A percentile compares a stretch with the other conserved stretches of the same genome.
These are phyloP conservation scores for Lepeophtheirus nordmannii DNA, from an alignment of 2,888 invertebrate species.

Conservation along the genomic window DNA sequence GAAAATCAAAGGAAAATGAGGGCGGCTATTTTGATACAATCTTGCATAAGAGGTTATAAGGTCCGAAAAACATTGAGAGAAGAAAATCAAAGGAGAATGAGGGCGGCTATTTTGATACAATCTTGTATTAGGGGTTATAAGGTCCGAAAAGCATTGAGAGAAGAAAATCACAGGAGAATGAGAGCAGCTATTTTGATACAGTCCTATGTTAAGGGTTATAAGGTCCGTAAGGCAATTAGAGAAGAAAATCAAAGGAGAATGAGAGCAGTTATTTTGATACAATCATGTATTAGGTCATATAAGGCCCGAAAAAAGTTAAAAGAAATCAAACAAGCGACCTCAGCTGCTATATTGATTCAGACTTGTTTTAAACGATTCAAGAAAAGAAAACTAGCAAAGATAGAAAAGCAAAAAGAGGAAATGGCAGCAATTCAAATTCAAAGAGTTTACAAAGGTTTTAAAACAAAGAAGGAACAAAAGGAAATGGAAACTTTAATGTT, in stretches of 20 bases:
- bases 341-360: conserved; percentile 15
- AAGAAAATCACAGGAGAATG: not conserved
- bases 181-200: conserved; percentile 15
- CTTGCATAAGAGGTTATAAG: conserved; percentile 8
- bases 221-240: not conserved
- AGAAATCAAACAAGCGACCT: not conserved
- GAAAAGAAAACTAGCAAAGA: conserved; percentile 5
- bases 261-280: conserved; percentile 12
- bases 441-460: not conserved
- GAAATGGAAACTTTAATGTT: conserved; percentile 2
- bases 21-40: conserved; percentile 13
- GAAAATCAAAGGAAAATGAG: not conserved
- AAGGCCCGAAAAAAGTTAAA: not conserved
- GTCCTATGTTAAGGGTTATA: not conserved
- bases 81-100: not conserved
- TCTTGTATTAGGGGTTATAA: conserved; percentile 13
- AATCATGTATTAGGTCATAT: conserved; percentile 1
- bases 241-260: not conserved
- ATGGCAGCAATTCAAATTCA: not conserved
- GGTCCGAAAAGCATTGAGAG: not conserved
- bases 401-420: not conserved
- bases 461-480: not conserved
- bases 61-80: not conserved
- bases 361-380: conserved; percentile 18
- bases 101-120: conserved; percentile 15